Conservation (phyloP, 2,888 invertebrate species). For the Ligdia adustata region DNA sequence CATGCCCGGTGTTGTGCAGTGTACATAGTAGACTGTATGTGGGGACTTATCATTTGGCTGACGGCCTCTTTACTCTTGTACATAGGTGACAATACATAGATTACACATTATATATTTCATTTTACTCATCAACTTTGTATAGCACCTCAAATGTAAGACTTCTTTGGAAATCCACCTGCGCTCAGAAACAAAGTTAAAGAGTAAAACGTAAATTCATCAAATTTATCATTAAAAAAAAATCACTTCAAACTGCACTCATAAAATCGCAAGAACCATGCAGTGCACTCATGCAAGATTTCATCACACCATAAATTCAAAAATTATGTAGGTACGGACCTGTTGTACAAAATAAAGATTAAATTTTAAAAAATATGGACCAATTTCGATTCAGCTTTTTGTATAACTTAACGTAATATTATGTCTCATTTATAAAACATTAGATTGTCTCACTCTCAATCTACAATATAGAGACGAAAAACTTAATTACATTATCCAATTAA, state of each 20-base stretch:
- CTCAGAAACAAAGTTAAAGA: constrained; percentile 32
- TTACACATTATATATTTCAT: constrained; percentile 25
- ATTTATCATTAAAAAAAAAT: constrained; percentile 31
- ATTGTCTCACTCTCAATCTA: constrained; percentile 41
- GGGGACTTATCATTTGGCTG: constrained; percentile 31
- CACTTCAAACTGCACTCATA: constrained; percentile 64
- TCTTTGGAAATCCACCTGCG: constrained; percentile 22
- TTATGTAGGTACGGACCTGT: constrained; percentile 67
- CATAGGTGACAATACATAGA: constrained; percentile 27
- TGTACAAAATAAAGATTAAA: constrained; percentile 51
- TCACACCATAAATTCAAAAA: constrained; percentile 52
- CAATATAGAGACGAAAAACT: constrained; percentile 46
- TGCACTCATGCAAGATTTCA: constrained; percentile 64
- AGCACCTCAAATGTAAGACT: constrained; percentile 25
- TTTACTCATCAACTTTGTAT: constrained; percentile 31
- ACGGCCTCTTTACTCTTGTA: constrained; percentile 30
- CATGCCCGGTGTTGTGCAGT: constrained; percentile 75
- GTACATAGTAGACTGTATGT: no score
- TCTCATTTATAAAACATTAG: constrained; percentile 53
- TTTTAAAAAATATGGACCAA: constrained; percentile 50
- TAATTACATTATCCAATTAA: constrained; percentile 45
- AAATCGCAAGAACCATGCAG: constrained; percentile 63
- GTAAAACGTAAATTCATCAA: constrained; percentile 29
- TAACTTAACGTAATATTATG: constrained; percentile 68
- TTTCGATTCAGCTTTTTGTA: constrained; percentile 49